These are phyloP conservation scores for Xylocampa areola DNA, from an alignment of 2,888 invertebrate genomes.

Conservation along the genomic window DNA sequence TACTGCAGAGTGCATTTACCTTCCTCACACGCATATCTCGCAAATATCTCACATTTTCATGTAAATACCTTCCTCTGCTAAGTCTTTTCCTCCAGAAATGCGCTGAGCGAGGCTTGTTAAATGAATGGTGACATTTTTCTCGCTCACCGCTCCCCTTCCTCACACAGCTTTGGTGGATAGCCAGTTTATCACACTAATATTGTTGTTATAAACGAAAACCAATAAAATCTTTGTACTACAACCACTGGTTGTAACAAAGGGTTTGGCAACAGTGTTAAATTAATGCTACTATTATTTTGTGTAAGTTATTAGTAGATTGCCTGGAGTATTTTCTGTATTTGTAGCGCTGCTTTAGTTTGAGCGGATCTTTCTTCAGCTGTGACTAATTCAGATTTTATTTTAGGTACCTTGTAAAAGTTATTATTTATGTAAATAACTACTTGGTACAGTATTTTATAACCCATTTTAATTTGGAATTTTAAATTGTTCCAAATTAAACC, in stretches of 20 bases:
- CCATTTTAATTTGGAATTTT: slow-evolving; percentile 10
- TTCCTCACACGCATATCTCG: too few relatives aligned
- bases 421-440: background rate
- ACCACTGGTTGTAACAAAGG: slow-evolving; percentile 18
- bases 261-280: slow-evolving; percentile 33
- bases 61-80: too few relatives aligned
- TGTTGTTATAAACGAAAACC: slow-evolving; percentile 26
- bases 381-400: too few relatives aligned
- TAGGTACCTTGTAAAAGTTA: too few relatives aligned
- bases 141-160: too few relatives aligned
- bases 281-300: slow-evolving; percentile 9
- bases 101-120: too few relatives aligned
- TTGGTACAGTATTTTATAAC: background rate
- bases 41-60: too few relatives aligned
- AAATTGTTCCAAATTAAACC: background rate
- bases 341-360: background rate
- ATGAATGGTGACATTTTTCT: too few relatives aligned
- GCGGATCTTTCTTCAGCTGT: background rate
- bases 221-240: slow-evolving; percentile 14
- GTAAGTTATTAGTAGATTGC: slow-evolving; percentile 22
- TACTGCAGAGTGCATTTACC: too few relatives aligned
- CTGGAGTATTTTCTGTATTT: slow-evolving; percentile 18
- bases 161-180: too few relatives aligned
- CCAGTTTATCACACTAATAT: slow-evolving; percentile 4
- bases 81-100: too few relatives aligned